Evolutionary conservation across 2,113 vertebrate genomes (phyloP), one percentile per base, ranked within the genome.

Genomic region (Seriola quinqueradiata): DNA sequence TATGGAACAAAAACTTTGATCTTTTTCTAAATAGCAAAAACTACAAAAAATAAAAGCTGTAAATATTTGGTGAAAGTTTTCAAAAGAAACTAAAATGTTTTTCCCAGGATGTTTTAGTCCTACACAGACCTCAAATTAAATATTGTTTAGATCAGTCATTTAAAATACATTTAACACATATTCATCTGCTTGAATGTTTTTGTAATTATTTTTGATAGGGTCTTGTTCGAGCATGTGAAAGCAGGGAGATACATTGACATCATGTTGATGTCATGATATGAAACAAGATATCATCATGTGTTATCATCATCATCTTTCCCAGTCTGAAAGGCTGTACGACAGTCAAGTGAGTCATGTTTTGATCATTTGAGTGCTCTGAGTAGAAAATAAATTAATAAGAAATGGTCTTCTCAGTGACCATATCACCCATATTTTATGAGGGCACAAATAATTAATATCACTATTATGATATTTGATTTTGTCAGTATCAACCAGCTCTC

Each of bases 241-340:
- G 23, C 50, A 4, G 73, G 68, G 66, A 50, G 59, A 63, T 42
- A 63, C 48, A 25, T 16, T 81, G 40, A 59, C 57, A 60, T 81
- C 58, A 75, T 77, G 65, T 77, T 84, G n/a, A 77, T 25, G 2
- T 67, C 78, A 75, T 70, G 34, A 75, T 25, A 61, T 50, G 82
- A 61, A 78, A 84, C 59, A 17, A 44, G 19, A 84, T 87, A 61
- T 42, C n/a, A 6, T 73, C 81, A 81, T 75, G 64, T 75, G 78
- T 13, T 75, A 6, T 46, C 1, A 1, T 75, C 75, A 21, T 82
- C 52, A 34, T 75, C 57, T 12, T 69, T 54, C 3, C n/a, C 17
- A 34, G 57, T 44, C 4, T 50, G 58, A 59, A 72, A 69, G 14
- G 52, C 32, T 66, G 12, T 42, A 32, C 4, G 32, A 48, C 64